Percentiles rank a stretch among this genome's conserved stretches.
These are phyloP conservation scores for Caenorhabditis brenneri DNA, from an alignment of 1,140 invertebrate species.

Conservation along the genomic window DNA sequence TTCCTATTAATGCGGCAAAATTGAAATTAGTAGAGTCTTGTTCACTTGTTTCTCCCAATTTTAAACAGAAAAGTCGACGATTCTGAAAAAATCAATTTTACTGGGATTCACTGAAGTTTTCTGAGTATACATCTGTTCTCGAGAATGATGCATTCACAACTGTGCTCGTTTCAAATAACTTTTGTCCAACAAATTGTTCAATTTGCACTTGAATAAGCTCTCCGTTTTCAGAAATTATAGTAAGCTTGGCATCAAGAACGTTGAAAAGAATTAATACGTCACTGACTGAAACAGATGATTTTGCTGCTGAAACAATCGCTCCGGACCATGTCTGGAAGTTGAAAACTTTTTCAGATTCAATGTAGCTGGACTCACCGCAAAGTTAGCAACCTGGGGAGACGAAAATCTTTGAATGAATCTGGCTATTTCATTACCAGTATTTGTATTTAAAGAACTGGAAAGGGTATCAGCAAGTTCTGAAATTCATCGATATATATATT, in stretches of 20 bases:
- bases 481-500: not conserved
- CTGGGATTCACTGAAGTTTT: no score
- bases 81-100: no score
- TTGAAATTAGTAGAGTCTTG: slow-evolving; percentile 26
- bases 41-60: slow-evolving; percentile 14
- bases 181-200: not conserved
- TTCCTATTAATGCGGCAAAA: not conserved
- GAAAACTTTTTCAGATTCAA: not conserved
- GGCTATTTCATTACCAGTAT: not conserved
- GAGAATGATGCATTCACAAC: not conserved
- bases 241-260: not conserved
- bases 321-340: slow-evolving; percentile 53
- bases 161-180: not conserved
- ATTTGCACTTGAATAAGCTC: not conserved
- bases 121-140: not conserved
- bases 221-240: not conserved
- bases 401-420: slow-evolving; percentile 43
- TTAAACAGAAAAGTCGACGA: not conserved
- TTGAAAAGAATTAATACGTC: slow-evolving; percentile 17
- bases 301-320: slow-evolving; percentile 26
- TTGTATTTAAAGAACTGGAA: not conserved
- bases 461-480: not conserved
- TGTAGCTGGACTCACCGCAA: not conserved
- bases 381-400: slow-evolving; percentile 46
- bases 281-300: not conserved